These are phyloP conservation scores for Teleiodes luculella DNA, from an alignment of 2,888 invertebrate species.

Conservation along the genomic window DNA sequence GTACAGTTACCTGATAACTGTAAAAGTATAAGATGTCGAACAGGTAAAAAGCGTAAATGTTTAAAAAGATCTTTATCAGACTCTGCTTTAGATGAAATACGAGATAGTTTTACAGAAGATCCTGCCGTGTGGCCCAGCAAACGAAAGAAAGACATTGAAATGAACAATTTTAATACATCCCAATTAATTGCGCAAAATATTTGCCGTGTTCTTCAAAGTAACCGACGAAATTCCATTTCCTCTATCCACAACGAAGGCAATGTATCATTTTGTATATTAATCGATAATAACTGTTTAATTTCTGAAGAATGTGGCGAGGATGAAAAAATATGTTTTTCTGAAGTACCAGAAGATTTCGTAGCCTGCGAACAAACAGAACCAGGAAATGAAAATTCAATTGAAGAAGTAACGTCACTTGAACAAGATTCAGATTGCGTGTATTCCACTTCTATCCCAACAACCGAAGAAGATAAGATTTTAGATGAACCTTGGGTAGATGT, in stretches of 20 bases:
- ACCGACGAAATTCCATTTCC: conserved; percentile 64
- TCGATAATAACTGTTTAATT: conserved; percentile 62
- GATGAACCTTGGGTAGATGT: conserved; percentile 67
- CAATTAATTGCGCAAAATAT: conserved; percentile 41
- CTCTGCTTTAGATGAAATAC: conserved; percentile 46
- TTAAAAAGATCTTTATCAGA: conserved; percentile 67
- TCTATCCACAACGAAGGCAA: conserved; percentile 58
- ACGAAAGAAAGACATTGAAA: conserved; percentile 42
- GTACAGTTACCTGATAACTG: background rate
- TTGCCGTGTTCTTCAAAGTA: conserved; percentile 50
- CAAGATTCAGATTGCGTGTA: conserved; percentile 30
- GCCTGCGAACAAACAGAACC: conserved; percentile 32
- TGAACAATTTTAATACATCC: conserved; percentile 35
- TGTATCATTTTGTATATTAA: conserved; percentile 65
- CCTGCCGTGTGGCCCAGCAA: conserved; percentile 41
- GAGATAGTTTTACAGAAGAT: conserved; percentile 25
- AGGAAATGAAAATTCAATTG: conserved; percentile 22
- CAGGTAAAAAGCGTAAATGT: conserved; percentile 25
- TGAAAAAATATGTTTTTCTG: conserved; percentile 54
- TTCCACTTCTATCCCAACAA: conserved; percentile 33
- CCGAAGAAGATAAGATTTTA: conserved; percentile 42
- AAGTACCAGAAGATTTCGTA: conserved; percentile 45
- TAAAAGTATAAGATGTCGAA: background rate
- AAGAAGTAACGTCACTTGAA: conserved; percentile 22
- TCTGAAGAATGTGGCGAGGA: conserved; percentile 51